Conservation (phyloP, 2,113 vertebrate species). For the Paramisgurnus dabryanus region DNA sequence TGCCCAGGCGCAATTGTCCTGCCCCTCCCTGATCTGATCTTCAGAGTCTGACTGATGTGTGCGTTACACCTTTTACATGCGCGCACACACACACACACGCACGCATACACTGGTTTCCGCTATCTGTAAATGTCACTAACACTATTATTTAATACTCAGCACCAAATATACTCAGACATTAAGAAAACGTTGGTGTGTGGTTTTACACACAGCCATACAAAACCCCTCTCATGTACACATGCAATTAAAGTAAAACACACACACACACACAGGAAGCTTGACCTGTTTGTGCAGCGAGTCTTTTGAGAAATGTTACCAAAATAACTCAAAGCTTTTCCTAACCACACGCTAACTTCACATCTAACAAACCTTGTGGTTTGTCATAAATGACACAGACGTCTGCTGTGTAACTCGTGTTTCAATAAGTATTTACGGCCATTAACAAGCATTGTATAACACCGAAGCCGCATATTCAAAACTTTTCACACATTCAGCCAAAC, state of each 20-base stretch:
- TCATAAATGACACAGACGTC: background rate
- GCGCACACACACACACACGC: conserved; percentile 5
- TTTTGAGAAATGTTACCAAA: conserved; percentile 20
- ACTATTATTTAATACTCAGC: background rate
- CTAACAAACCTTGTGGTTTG: background rate
- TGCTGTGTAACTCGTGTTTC: too few species aligned
- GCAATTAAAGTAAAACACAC: background rate
- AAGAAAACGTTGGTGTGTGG: background rate
- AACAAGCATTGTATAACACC: too few species aligned
- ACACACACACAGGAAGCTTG: conserved; percentile 33
- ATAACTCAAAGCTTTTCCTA: conserved; percentile 26
- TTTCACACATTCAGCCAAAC: too few species aligned
- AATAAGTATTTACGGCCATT: too few species aligned
- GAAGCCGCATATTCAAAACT: too few species aligned
- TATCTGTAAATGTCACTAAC: conserved; percentile 31
- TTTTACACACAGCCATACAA: background rate
- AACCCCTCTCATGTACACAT: background rate
- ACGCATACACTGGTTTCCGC: conserved; percentile 32
- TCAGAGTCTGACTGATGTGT: too few species aligned
- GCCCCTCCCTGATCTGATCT: too few species aligned
- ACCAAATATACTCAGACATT: background rate
- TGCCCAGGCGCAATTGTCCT: too few species aligned
- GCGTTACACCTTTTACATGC: background rate
- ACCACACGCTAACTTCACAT: conserved; percentile 17
- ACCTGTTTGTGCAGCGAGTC: conserved; percentile 22